Percentiles rank a stretch among this genome's conserved stretches.
These are phyloP conservation scores for Salminus brasiliensis DNA, from an alignment of 2,113 vertebrate species.

Conservation along the genomic window DNA sequence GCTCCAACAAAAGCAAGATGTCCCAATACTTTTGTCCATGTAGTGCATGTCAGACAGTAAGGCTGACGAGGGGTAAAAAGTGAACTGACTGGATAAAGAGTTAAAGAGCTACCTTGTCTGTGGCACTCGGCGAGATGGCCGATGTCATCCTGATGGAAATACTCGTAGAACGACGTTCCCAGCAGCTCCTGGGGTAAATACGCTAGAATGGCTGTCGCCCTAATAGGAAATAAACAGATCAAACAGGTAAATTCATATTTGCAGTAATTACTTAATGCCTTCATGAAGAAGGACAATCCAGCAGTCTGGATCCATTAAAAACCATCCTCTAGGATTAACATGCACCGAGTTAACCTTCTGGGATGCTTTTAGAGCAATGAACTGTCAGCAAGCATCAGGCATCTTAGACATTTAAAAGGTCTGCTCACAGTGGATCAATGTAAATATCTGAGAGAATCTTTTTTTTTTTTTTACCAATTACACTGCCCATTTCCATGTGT, in stretches of 20 bases:
- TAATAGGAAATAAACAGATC: constrained; percentile 53
- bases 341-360: background rate
- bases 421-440: background rate
- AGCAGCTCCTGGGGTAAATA: constrained; percentile 98
- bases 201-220: constrained; percentile 95
- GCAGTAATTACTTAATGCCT: background rate
- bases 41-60: background rate
- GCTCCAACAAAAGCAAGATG: too few species aligned
- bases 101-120: constrained; percentile 87
- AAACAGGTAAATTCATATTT: background rate
- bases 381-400: background rate
- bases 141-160: constrained; percentile 99
- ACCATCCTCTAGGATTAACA: background rate
- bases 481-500: too few species aligned
- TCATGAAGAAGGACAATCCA: background rate
- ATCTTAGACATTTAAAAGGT: background rate
- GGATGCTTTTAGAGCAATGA: background rate
- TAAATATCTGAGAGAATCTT: background rate
- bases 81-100: too few species aligned
- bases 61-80: background rate
- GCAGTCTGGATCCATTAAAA: background rate
- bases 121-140: constrained; percentile 95
- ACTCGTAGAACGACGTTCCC: constrained; percentile 98
- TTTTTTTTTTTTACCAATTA: too few species aligned
- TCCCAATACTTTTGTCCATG: too few species aligned